These are phyloP conservation scores for Microctonus brassicae DNA, from an alignment of 2,888 invertebrate species.

Conservation along the genomic window DNA sequence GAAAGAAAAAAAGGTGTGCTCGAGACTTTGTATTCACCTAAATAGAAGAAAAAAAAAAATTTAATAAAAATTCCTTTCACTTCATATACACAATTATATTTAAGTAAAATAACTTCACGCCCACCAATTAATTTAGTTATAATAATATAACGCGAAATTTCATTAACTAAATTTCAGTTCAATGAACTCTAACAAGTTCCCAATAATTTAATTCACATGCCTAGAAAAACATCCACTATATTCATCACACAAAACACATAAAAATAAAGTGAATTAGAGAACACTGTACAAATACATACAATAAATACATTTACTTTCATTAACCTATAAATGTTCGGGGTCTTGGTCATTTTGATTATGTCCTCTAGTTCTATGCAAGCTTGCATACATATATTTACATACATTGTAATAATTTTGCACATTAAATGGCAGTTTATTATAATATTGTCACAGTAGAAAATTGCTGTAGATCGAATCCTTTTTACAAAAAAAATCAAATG, in stretches of 20 bases:
- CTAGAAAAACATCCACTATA: neutral
- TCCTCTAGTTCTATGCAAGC: too few relatives aligned
- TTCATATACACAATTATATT: neutral
- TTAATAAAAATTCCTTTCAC: neutral
- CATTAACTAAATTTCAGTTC: neutral
- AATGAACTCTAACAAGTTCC: neutral
- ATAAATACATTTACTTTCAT: too few relatives aligned
- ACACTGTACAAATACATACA: neutral
- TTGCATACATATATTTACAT: neutral
- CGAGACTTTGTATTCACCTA: too few relatives aligned
- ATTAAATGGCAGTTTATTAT: neutral
- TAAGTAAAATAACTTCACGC: neutral
- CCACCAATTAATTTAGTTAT: neutral
- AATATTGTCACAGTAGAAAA: too few relatives aligned
- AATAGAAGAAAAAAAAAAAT: too few relatives aligned
- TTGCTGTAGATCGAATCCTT: neutral
- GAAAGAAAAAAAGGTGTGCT: too few relatives aligned
- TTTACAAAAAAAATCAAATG: constrained; percentile 13
- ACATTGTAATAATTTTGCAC: neutral
- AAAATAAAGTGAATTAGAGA: neutral
- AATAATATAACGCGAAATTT: neutral
- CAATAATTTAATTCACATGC: neutral
- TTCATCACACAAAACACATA: neutral
- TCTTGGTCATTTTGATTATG: neutral
- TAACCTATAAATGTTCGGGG: neutral